These are phyloP conservation scores for Jaculus jaculus DNA, from an alignment of 2,113 vertebrate species.

Conservation along the genomic window DNA sequence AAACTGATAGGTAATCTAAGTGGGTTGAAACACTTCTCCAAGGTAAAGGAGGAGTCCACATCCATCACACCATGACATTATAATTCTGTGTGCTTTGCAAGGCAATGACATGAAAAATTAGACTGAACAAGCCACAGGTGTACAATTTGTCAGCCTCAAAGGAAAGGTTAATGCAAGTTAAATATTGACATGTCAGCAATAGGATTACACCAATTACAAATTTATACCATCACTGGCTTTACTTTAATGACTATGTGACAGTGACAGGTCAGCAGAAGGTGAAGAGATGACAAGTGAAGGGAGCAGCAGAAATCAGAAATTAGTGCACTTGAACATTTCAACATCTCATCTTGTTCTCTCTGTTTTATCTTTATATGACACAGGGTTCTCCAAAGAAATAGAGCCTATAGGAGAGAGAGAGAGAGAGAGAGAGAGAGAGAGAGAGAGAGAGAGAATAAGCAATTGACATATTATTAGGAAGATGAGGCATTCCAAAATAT, in stretches of 20 bases:
- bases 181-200: slow-evolving; percentile 89
- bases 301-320: slow-evolving; percentile 71
- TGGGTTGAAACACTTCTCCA: slow-evolving; percentile 73
- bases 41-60: slow-evolving; percentile 80
- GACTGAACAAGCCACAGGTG: slow-evolving; percentile 82
- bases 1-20: slow-evolving; percentile 63
- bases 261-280: slow-evolving; percentile 76
- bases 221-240: slow-evolving; percentile 78
- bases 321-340: slow-evolving; percentile 26
- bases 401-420: neutral
- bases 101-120: slow-evolving; percentile 87
- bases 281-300: slow-evolving; percentile 77
- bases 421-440: neutral
- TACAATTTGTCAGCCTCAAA: slow-evolving; percentile 85
- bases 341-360: neutral
- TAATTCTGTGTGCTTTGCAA: slow-evolving; percentile 85
- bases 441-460: neutral
- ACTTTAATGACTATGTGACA: slow-evolving; percentile 83
- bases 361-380: neutral
- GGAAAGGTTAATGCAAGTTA: slow-evolving; percentile 89
- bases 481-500: neutral
- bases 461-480: neutral
- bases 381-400: neutral
- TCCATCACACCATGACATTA: slow-evolving; percentile 82
- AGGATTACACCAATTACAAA: slow-evolving; percentile 87